Evolutionary conservation across 2,888 invertebrate genomes (phyloP).

Genomic region (Drymonia ruficornis): DNA sequence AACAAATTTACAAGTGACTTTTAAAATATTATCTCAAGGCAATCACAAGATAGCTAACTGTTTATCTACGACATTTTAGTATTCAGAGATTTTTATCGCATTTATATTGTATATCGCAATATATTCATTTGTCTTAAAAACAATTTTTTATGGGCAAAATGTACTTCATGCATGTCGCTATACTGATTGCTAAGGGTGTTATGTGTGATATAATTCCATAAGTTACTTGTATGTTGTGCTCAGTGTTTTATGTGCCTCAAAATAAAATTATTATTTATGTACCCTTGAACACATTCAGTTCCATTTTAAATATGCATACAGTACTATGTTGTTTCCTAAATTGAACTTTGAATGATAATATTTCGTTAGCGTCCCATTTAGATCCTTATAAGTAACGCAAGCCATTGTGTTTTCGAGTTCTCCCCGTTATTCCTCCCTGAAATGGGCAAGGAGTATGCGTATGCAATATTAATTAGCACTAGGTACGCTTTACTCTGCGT

Average conservation of each 20-base stretch:
- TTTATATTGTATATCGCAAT: conserved; percentile 14
- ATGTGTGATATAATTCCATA: too few relatives aligned
- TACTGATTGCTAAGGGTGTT: too few relatives aligned
- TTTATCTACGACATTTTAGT: conserved; percentile 26
- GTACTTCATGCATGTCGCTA: too few relatives aligned
- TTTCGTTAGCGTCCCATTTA: conserved; percentile 51
- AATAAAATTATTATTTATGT: conserved; percentile 8
- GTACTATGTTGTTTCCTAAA: conserved; percentile 27
- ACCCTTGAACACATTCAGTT: conserved; percentile 1
- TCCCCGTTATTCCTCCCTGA: conserved; percentile 75
- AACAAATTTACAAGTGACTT: conserved; percentile 5
- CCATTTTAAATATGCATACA: conserved; percentile 14
- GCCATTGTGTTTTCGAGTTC: conserved; percentile 67
- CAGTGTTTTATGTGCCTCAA: not conserved
- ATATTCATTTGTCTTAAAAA: not conserved
- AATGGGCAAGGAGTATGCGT: conserved; percentile 65
- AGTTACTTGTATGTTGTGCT: not conserved
- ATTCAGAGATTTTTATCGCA: conserved; percentile 27
- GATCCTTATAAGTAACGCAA: conserved; percentile 56
- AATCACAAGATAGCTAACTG: conserved; percentile 33
- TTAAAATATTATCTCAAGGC: conserved; percentile 37
- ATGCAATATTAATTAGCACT: conserved; percentile 79
- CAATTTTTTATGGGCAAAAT: too few relatives aligned
- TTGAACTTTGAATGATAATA: conserved; percentile 33
- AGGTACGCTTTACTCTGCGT: conserved; percentile 66